These are phyloP conservation scores for Cantharis rufa DNA, from an alignment of 2,888 invertebrate genomes.

Conservation along the genomic window DNA sequence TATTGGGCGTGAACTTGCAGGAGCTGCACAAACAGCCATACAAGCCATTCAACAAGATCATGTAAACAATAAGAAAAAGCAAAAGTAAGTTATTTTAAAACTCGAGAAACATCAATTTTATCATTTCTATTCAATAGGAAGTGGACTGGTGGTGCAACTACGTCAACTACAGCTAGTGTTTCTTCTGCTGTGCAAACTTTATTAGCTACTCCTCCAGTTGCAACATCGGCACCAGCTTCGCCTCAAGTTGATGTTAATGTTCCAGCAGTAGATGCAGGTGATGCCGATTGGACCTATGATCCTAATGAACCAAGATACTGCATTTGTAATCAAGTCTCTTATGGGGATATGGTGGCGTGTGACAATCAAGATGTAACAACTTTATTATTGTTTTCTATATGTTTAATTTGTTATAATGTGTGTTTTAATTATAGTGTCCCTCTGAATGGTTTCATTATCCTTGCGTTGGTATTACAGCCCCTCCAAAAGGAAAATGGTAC, in stretches of 20 bases:
- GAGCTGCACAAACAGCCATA: slow-evolving; percentile 73
- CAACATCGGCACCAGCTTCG: slow-evolving; percentile 49
- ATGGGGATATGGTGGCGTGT: slow-evolving; percentile 99
- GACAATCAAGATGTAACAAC: slow-evolving; percentile 89
- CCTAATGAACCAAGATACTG: slow-evolving; percentile 97
- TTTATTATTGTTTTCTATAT: not conserved
- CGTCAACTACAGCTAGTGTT: slow-evolving; percentile 37
- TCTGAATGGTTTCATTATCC: slow-evolving; percentile 99
- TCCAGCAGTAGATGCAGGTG: slow-evolving; percentile 63
- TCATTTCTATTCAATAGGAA: slow-evolving; percentile 44
- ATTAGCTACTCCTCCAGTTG: slow-evolving; percentile 50
- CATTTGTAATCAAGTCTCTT: slow-evolving; percentile 95
- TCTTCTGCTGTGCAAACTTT: slow-evolving; percentile 53
- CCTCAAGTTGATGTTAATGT: slow-evolving; percentile 54
- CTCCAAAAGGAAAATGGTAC: slow-evolving; percentile 99
- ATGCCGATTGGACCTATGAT: slow-evolving; percentile 90
- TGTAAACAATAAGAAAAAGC: slow-evolving; percentile 67
- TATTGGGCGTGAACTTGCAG: slow-evolving; percentile 72
- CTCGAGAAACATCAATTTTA: not conserved
- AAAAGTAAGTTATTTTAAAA: slow-evolving; percentile 56
- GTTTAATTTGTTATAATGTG: not conserved
- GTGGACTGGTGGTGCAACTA: slow-evolving; percentile 40
- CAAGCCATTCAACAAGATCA: slow-evolving; percentile 66
- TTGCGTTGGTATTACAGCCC: slow-evolving; percentile 93
- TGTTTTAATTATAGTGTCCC: slow-evolving; percentile 74